Conservation (phyloP, 2,113 vertebrate species). For the Tyto alba region DNA sequence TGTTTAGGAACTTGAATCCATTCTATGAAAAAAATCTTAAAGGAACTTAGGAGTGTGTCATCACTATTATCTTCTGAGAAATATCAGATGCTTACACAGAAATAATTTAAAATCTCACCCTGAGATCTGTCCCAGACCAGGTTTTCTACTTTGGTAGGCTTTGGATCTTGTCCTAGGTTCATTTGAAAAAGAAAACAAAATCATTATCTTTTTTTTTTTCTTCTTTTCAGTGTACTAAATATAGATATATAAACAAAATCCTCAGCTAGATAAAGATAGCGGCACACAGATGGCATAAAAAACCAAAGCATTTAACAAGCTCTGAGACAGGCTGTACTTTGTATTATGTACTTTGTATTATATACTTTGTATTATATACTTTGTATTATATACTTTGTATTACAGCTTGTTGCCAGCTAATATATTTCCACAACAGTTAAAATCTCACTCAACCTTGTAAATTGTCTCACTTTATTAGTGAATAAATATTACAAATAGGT, state of each 20-base stretch:
- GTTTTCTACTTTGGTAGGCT: neutral
- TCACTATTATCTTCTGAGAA: neutral
- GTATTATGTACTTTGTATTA: no score
- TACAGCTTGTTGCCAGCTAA: neutral
- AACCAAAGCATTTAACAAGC: constrained; percentile 23
- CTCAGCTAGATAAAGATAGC: constrained; percentile 52
- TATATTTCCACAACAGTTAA: neutral
- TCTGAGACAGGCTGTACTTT: constrained; percentile 22
- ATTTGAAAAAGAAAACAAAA: constrained; percentile 13
- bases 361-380: no score
- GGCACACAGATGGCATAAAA: constrained; percentile 51
- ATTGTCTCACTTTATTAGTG: neutral
- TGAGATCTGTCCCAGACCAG: neutral
- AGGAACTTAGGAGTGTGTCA: neutral
- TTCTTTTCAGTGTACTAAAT: constrained; percentile 11
- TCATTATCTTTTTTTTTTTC: neutral
- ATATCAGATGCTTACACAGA: neutral
- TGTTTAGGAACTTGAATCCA: neutral
- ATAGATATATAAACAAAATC: constrained; percentile 43
- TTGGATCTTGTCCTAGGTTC: neutral
- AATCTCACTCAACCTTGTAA: neutral
- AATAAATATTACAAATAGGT: neutral
- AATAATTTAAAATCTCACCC: neutral
- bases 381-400: neutral
- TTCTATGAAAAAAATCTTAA: neutral